Base-by-base conservation (phyloP, 30 jellyfish, hydroid and myxozoan species). In the Clytia hemisphaerica region DNA sequence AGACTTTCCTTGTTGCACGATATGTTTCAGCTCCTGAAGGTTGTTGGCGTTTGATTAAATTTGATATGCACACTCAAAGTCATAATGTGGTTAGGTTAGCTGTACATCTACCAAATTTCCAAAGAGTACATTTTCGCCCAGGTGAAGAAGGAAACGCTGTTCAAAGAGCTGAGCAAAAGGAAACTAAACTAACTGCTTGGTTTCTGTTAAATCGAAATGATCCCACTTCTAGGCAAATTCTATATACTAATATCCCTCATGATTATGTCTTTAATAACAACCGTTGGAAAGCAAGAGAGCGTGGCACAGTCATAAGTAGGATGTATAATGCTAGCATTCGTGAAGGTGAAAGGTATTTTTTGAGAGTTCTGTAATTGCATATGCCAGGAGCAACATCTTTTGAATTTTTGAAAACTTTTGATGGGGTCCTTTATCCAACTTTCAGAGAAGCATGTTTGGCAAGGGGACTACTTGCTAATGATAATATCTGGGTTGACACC, bases 1-100 rank as follows among this genome's bases (percentile, higher is more conserved):
- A n/a, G n/a, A n/a, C n/a, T n/a, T n/a, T n/a, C 24, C 76, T 68
- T 33, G 59, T 19, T 54, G 83, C 87, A 6, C 2, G 93, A 38
- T 79, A 79, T 45, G 76, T 79, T 2, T 22, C 82, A 31, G 71
- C 81, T 5, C 87, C 48, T n/a, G 93, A 79, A 60, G 87, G 89
- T 38, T 33, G 42, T n/a, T 69, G 93, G 93, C 37, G 82, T 26
- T 3, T 79, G 7, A 58, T 54, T 21, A 51, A 71, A 36, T 72
- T 47, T 60, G 62, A 72, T 14, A 72, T 76, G 71, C n/a, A n/a
- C n/a, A 81, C 49, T 59, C 68, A 70, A 37, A 35, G 70, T 10
- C 82, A 72, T 26, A 35, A 42, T 18, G 46, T 80, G 16, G 21
- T 73, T 34, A 75, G 93, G 25, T 86, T 80, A 24, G 71, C 69